Evolutionary conservation across 2,888 invertebrate species (phyloP).

Genomic region (Ennomos fuscantarius): DNA sequence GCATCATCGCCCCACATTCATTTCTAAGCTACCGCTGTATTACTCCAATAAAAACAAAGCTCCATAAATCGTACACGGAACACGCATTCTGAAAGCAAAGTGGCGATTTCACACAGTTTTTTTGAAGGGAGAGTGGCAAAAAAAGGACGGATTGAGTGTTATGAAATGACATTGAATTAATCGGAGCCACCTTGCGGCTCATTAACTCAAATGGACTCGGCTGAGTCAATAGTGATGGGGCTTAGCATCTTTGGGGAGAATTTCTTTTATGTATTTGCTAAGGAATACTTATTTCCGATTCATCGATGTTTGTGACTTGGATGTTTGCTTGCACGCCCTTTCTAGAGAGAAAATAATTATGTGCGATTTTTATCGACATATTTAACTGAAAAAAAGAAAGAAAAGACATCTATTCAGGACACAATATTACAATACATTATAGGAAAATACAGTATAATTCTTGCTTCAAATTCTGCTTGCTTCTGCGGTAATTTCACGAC

Average conservation of each 20-base stretch:
- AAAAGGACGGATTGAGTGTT: conserved; percentile 42
- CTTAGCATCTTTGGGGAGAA: neutral
- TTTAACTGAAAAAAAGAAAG: no score
- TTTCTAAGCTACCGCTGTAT: conserved; percentile 1
- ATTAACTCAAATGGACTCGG: conserved; percentile 75
- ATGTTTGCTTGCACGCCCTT: no score
- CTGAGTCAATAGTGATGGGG: conserved; percentile 40
- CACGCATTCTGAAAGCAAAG: conserved; percentile 16
- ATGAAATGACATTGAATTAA: conserved; percentile 76
- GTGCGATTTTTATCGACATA: no score
- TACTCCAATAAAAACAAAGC: conserved; percentile 15
- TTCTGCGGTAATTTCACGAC: no score
- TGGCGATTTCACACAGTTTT: conserved; percentile 28
- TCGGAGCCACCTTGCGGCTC: conserved; percentile 75
- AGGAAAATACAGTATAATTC: no score
- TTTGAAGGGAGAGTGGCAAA: conserved; percentile 37
- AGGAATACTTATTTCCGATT: no score
- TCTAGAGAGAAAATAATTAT: no score
- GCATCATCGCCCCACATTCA: neutral
- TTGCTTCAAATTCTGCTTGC: no score
- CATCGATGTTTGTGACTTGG: no score
- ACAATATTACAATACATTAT: no score
- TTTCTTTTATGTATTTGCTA: no score
- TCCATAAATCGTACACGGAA: conserved; percentile 9
- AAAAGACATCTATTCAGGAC: no score